Evolutionary conservation across 2,888 invertebrate genomes (phyloP).

Genomic region (Mallateleia sp.): DNA sequence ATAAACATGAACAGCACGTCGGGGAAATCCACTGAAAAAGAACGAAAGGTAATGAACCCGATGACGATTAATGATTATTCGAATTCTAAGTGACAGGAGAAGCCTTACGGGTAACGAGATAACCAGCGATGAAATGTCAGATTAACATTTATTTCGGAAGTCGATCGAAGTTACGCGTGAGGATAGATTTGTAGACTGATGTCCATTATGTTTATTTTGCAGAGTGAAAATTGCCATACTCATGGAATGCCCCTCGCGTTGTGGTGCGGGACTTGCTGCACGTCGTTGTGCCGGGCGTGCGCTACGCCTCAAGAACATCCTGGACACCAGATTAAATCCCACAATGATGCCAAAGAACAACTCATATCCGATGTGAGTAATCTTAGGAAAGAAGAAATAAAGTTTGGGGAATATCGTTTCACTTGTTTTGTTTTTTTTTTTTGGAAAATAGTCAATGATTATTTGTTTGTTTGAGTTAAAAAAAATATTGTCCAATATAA

Average conservation of each 20-base stretch:
- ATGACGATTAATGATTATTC: not conserved
- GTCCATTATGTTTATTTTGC: slow-evolving; percentile 63
- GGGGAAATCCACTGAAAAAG: slow-evolving; percentile 89
- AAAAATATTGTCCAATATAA: too few relatives aligned
- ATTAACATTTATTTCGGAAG: slow-evolving; percentile 18
- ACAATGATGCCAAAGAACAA: slow-evolving; percentile 92
- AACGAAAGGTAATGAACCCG: slow-evolving; percentile 88
- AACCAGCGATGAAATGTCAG: not conserved
- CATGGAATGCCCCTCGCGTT: slow-evolving; percentile 93
- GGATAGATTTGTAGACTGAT: slow-evolving; percentile 11
- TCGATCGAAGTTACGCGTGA: not conserved
- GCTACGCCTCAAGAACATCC: slow-evolving; percentile 92
- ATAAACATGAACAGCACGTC: slow-evolving; percentile 90
- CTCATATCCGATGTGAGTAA: slow-evolving; percentile 91
- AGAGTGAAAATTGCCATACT: slow-evolving; percentile 92
- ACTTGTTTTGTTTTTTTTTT: too few relatives aligned
- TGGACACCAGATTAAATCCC: slow-evolving; percentile 93
- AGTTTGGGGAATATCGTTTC: too few relatives aligned
- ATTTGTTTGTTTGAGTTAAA: too few relatives aligned
- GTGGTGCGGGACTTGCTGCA: slow-evolving; percentile 93
- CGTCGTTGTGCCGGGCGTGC: slow-evolving; percentile 92
- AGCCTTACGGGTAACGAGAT: slow-evolving; percentile 14
- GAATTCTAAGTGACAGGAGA: not conserved
- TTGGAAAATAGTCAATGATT: too few relatives aligned
- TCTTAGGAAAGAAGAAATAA: not conserved